Conservation (phyloP, 2,113 vertebrate genomes). For the Callospermophilus lateralis region DNA sequence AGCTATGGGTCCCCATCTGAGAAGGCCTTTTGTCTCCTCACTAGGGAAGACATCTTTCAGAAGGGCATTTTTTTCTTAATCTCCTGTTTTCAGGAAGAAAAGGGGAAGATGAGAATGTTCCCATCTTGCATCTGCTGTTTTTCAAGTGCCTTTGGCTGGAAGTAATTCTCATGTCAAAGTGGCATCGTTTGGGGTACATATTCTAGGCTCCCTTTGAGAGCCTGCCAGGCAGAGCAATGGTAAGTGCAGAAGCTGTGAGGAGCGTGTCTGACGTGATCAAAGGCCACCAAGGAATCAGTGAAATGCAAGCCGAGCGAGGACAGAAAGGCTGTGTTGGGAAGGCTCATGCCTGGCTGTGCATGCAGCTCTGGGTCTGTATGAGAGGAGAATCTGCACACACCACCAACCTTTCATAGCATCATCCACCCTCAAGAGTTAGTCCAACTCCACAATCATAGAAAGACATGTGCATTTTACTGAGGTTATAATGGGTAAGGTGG, state of each 20-base stretch:
- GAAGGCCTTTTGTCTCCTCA: background rate
- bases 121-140: background rate
- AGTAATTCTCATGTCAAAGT: background rate
- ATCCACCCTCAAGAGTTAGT: background rate
- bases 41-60: background rate
- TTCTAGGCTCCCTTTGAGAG: background rate
- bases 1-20: background rate
- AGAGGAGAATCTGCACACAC: background rate
- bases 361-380: background rate
- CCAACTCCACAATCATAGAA: background rate
- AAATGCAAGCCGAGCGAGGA: background rate
- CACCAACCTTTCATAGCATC: background rate
- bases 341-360: accelerated
- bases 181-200: no score
- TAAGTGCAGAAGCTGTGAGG: background rate
- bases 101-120: background rate
- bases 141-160: background rate
- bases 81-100: background rate
- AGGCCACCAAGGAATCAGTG: background rate
- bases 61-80: background rate
- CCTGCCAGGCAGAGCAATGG: background rate
- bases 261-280: no score
- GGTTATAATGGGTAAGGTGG: background rate
- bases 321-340: accelerated
- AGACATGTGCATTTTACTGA: background rate